A percentile compares a stretch with the other conserved stretches of the same genome.
Conservation (phyloP, 2,888 invertebrate species). For the Gymnocheta viridis region DNA sequence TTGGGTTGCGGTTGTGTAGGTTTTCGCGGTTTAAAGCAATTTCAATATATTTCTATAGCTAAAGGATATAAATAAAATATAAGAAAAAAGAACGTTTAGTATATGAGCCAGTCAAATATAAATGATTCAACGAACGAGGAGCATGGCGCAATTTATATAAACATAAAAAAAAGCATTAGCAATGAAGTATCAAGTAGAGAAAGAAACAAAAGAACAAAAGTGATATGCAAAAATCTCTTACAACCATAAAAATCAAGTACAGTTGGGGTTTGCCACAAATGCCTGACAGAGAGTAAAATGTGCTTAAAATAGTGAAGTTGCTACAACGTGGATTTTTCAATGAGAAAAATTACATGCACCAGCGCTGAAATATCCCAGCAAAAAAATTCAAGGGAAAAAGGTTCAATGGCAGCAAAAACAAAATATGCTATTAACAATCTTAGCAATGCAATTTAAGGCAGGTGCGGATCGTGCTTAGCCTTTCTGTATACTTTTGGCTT, state of each 20-base stretch:
- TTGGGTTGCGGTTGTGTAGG: conserved; percentile 53
- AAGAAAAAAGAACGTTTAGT: not conserved
- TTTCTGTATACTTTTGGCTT: no score
- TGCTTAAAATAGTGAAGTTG: conserved; percentile 41
- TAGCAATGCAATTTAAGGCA: no score
- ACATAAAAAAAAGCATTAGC: conserved; percentile 43
- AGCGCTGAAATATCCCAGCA: not conserved
- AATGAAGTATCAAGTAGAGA: conserved; percentile 50
- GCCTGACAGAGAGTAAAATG: conserved; percentile 62
- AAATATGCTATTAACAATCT: no score
- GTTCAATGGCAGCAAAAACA: no score
- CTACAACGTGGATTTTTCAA: not conserved
- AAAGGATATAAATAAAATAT: conserved; percentile 15
- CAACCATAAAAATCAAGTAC: conserved; percentile 67
- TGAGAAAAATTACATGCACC: not conserved
- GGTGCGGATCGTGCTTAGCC: no score
- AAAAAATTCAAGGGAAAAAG: not conserved
- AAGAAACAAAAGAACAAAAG: conserved; percentile 18
- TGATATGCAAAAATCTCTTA: conserved; percentile 42
- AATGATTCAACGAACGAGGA: conserved; percentile 11
- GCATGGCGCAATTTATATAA: conserved; percentile 19
- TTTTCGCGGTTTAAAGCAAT: conserved; percentile 56
- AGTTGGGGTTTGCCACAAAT: conserved; percentile 60
- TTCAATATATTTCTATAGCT: conserved; percentile 52
- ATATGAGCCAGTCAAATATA: not conserved